Percentiles rank a stretch among this genome's conserved stretches.
Evolutionary conservation across 2,888 invertebrate species (phyloP).

Genomic region (Morpho achilles): DNA sequence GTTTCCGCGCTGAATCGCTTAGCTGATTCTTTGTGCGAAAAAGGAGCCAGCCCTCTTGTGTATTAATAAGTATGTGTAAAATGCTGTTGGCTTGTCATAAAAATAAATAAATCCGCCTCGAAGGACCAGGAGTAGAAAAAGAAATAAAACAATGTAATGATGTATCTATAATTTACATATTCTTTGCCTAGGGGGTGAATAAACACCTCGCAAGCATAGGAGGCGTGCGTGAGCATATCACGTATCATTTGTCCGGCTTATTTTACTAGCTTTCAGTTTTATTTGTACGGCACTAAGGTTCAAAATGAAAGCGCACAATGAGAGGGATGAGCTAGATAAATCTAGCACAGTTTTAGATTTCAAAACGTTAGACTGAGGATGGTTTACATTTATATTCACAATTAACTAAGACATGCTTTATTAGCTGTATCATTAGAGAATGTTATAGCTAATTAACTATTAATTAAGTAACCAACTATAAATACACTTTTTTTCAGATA

Average conservation of each 20-base stretch:
- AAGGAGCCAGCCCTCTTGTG: no score
- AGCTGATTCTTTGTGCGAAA: no score
- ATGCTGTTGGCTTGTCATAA: no score
- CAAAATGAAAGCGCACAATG: neutral
- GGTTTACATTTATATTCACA: conserved; percentile 31
- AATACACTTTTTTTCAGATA: no score
- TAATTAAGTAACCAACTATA: no score
- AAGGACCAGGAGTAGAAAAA: no score
- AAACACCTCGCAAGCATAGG: conserved; percentile 54
- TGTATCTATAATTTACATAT: conserved; percentile 10
- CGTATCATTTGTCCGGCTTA: conserved; percentile 36
- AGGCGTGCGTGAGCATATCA: conserved; percentile 61
- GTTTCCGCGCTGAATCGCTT: no score
- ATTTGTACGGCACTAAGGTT: conserved; percentile 8
- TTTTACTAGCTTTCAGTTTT: conserved; percentile 8
- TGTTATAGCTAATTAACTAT: neutral
- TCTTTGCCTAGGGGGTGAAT: conserved; percentile 47
- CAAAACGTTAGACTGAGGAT: conserved; percentile 43
- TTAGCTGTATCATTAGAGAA: conserved; percentile 27
- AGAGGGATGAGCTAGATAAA: conserved; percentile 41
- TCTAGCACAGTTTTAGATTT: conserved; percentile 50
- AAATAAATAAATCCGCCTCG: no score
- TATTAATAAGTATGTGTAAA: no score
- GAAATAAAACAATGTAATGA: neutral
- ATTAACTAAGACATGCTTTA: conserved; percentile 1